phyloP scores from a whole-genome alignment of 2,113 vertebrate species.

The Nibea albiflora region DNA sequence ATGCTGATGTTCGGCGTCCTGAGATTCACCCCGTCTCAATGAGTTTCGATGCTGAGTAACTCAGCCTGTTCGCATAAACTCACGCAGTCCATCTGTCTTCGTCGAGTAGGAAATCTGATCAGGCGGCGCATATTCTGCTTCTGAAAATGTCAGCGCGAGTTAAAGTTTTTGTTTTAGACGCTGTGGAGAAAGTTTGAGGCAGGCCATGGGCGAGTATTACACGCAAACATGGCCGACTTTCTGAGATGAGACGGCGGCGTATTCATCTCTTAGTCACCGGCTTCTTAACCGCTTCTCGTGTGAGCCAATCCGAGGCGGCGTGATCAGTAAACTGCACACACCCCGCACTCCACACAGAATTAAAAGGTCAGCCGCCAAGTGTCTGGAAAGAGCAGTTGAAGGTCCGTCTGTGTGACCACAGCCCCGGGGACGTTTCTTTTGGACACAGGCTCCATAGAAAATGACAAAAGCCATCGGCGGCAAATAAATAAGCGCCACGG shows the following conservation, averaged over 20 bases:
- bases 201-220: not conserved
- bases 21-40: not conserved
- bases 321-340: slow-evolving; percentile 49
- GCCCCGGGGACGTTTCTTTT: slow-evolving; percentile 45
- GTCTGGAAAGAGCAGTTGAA: slow-evolving; percentile 68
- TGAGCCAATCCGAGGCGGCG: slow-evolving; percentile 21
- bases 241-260: slow-evolving; percentile 22
- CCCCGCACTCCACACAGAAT: slow-evolving; percentile 45
- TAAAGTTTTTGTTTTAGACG: not conserved
- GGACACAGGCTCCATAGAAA: slow-evolving; percentile 16
- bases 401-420: slow-evolving; percentile 43
- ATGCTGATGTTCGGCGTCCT: slow-evolving; percentile 32
- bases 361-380: slow-evolving; percentile 75
- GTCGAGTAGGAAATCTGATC: slow-evolving; percentile 26
- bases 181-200: not conserved
- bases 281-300: slow-evolving; percentile 25
- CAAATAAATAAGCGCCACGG: not conserved
- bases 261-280: slow-evolving; percentile 41
- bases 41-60: not conserved
- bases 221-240: slow-evolving; percentile 4
- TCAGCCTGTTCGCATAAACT: slow-evolving; percentile 41
- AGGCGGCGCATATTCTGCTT: not conserved
- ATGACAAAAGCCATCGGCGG: slow-evolving; percentile 21
- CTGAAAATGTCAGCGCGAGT: slow-evolving; percentile 35
- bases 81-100: slow-evolving; percentile 5